These are phyloP conservation scores for Phocoena phocoena DNA, from an alignment of 2,113 vertebrate species.

Conservation along the genomic window DNA sequence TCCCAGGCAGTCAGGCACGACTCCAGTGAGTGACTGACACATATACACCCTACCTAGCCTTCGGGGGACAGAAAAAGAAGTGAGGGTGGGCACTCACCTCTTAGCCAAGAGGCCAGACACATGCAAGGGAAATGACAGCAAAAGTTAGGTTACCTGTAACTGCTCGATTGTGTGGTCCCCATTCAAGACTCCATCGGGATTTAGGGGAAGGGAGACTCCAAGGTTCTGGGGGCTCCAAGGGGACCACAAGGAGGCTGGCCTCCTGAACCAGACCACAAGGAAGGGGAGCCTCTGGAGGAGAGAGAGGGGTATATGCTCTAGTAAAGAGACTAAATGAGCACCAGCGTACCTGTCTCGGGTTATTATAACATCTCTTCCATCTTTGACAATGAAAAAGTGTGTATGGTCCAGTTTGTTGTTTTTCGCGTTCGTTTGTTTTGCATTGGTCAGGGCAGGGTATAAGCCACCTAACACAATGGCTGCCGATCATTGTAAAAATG, in stretches of 20 bases:
- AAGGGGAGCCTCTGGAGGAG: neutral
- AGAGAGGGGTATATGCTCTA: neutral
- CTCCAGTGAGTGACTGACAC: neutral
- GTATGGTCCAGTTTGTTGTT: neutral
- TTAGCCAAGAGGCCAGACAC: neutral
- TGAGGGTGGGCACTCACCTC: neutral
- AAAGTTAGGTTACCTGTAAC: neutral
- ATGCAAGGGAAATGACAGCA: neutral
- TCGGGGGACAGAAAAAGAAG: neutral
- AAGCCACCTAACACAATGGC: neutral
- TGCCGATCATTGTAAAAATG: neutral
- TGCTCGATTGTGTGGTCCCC: neutral
- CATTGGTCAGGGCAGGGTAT: neutral
- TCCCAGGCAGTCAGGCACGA: neutral
- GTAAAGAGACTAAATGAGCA: neutral
- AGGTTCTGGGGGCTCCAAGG: neutral
- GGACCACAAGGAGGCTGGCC: neutral
- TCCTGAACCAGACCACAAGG: neutral
- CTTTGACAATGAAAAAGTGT: neutral
- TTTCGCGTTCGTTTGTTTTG: neutral
- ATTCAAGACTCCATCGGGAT: neutral
- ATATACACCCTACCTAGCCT: fast-evolving
- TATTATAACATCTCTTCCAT: neutral
- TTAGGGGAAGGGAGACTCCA: neutral
- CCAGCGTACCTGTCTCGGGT: neutral